Evolutionary conservation across 1,140 invertebrate genomes (phyloP), one percentile per base, ranked within the genome.

Genomic region (Bombus sibiricus): DNA sequence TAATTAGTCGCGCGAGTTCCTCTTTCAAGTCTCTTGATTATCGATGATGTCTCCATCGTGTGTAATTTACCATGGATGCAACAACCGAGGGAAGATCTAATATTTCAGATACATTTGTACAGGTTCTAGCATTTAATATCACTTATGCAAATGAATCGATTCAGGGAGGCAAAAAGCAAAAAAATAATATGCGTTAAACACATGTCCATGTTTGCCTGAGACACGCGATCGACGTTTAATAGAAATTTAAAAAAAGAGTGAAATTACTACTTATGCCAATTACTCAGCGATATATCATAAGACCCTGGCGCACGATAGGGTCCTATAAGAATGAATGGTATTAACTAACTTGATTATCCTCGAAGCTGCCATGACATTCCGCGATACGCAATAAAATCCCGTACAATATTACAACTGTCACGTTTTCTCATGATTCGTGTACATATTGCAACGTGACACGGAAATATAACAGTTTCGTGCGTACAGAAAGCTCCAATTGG

Each of bases 221-320:
- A 68, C 84, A 85, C 71, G 84, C 84, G 71, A 85, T 85, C 78
- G 25, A 10, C 39, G 71, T 57, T 75, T 74, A 53, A 81, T 74
- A 81, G 80, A 86, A 86, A 71, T 85, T 22, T n/a, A 69, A 39
- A 62, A 77, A 72, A 82, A 41, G 25, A 57, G 9, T 2, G 10
- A 64, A 83, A 86, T 83, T 83, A 57, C 8, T 78, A 53, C 0
- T 43, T 76, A 41, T 22, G 43, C 9, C 47, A 18, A 77, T 86
- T 47, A 62, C 73, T 73, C 41, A 32, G 34, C 37, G 41, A 28
- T 25, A 62, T 22, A 77, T 77, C 39, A 6, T 62, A 22, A 77
- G 72, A 86, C 73, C 53, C 64, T 62, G 68, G 28, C 13, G 62
- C 85, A 69, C 53, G 83, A n/a, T 41, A 34, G 39, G 41, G 72